Conservation (phyloP, 2,797 vertebrate genomes). For the Cryptoblepharus egeriae region DNA sequence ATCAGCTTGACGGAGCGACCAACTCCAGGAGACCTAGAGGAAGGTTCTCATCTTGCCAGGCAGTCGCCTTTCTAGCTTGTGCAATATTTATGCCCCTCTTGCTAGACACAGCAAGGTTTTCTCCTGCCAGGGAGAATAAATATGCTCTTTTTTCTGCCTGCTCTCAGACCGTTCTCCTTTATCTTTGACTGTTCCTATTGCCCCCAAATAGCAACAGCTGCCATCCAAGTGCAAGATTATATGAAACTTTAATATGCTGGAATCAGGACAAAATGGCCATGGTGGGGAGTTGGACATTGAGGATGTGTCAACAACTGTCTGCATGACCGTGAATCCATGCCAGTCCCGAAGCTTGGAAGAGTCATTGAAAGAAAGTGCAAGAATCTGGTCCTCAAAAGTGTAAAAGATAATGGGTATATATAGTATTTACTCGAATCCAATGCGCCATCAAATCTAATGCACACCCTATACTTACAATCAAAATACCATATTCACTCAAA, state of each 20-base stretch:
- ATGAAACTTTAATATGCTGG: not conserved
- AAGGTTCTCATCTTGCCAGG: constrained; percentile 12
- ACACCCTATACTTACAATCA: too few relatives aligned
- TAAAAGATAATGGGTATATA: not conserved
- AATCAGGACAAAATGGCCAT: constrained; percentile 17
- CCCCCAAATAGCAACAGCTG: not conserved
- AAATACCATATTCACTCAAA: too few relatives aligned
- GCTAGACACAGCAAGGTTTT: not conserved
- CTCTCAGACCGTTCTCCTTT: not conserved
- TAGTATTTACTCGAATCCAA: not conserved
- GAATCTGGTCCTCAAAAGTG: not conserved
- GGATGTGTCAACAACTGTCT: not conserved
- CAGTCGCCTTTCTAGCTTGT: not conserved
- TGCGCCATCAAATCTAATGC: too few relatives aligned
- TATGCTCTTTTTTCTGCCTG: not conserved
- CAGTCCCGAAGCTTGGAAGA: not conserved
- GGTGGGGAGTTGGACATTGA: not conserved
- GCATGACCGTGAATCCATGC: not conserved
- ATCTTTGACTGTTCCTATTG: not conserved
- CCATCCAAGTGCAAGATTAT: not conserved
- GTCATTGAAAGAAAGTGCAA: not conserved
- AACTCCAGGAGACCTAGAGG: not conserved
- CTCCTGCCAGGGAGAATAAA: constrained; percentile 18
- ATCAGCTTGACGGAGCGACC: constrained; percentile 26
- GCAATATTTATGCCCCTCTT: constrained; percentile 46